Conservation (phyloP, 2,888 invertebrate species). For the Caenorhabditis zanzibari region DNA sequence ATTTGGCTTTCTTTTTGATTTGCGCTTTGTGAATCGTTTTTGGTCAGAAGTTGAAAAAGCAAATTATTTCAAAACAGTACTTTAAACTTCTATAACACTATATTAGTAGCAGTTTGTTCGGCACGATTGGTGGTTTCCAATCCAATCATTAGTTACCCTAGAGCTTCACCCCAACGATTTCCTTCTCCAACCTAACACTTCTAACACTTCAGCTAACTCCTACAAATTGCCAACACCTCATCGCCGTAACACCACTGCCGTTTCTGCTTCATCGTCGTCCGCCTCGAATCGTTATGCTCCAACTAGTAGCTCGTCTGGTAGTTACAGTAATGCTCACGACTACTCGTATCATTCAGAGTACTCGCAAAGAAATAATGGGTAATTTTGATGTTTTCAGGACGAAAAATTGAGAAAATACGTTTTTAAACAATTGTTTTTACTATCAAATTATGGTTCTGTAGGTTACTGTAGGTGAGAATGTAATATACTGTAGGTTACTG, state of each 20-base stretch:
- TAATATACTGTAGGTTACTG: too few relatives aligned
- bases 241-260: conserved; percentile 72
- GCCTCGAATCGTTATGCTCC: conserved; percentile 54
- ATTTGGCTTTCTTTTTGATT: conserved; percentile 11
- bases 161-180: conserved; percentile 11
- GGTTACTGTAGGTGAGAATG: too few relatives aligned
- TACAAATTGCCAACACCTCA: conserved; percentile 74
- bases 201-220: conserved; percentile 51
- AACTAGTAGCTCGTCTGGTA: conserved; percentile 26
- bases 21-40: conserved; percentile 17
- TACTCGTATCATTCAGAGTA: conserved; percentile 62
- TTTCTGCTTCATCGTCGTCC: conserved; percentile 42
- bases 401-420: too few relatives aligned
- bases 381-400: conserved; percentile 5
- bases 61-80: background rate
- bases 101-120: conserved; percentile 32
- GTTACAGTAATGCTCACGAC: conserved; percentile 44
- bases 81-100: conserved; percentile 6
- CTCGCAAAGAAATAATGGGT: conserved; percentile 58
- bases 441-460: too few relatives aligned
- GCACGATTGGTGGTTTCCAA: conserved; percentile 48
- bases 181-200: background rate
- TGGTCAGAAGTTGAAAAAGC: conserved; percentile 3
- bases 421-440: too few relatives aligned
- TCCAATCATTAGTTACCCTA: conserved; percentile 28